Evolutionary conservation across 1,140 invertebrate species (phyloP).

Genomic region (Tribolium castaneum): DNA sequence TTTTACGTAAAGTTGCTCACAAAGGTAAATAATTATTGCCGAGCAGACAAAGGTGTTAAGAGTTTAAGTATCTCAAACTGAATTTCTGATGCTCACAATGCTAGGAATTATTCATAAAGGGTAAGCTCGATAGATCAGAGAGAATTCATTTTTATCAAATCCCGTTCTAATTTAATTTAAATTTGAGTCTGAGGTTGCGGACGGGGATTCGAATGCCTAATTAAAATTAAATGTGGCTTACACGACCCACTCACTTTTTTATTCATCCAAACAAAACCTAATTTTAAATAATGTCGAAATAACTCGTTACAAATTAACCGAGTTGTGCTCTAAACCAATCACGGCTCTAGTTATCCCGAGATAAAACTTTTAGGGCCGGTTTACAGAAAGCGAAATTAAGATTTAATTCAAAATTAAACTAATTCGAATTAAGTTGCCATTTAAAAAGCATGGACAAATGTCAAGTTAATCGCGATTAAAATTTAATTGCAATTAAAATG

Average conservation of each 20-base stretch:
- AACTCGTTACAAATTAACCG: background rate
- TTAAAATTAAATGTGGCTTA: background rate
- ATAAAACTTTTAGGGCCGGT: conserved; percentile 16
- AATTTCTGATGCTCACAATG: background rate
- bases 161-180: conserved; percentile 9
- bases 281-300: background rate
- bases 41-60: conserved; percentile 4
- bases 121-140: background rate
- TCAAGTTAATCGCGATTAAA: too few species aligned
- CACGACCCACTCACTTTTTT: background rate
- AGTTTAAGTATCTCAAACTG: conserved; percentile 20
- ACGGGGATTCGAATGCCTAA: background rate
- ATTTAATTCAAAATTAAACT: too few species aligned
- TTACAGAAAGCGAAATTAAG: too few species aligned
- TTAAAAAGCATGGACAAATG: too few species aligned
- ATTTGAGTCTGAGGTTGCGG: background rate
- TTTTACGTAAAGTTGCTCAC: background rate
- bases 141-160: background rate
- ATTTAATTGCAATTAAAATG: too few species aligned
- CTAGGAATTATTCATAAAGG: conserved; percentile 18
- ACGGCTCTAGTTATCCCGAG: background rate
- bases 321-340: conserved; percentile 3
- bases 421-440: too few species aligned
- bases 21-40: conserved; percentile 2
- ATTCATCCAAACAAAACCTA: background rate